These are phyloP conservation scores for Drosophila hydei DNA, from an alignment of 1,140 invertebrate species.

Conservation along the genomic window DNA sequence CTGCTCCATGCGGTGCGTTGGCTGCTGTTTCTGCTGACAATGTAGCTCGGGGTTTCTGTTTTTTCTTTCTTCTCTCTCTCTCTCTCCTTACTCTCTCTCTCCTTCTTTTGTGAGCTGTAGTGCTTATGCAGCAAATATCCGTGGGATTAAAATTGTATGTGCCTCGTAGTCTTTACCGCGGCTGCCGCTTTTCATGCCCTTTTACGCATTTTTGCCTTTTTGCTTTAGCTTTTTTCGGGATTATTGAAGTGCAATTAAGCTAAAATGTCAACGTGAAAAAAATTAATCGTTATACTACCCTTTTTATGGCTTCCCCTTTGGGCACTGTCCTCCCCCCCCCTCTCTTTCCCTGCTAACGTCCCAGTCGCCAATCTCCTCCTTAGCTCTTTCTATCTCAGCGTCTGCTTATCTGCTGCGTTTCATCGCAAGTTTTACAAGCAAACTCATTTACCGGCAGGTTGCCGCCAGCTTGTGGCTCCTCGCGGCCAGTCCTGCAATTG, in stretches of 20 bases:
- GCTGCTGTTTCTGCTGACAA: constrained; percentile 66
- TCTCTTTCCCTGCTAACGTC: too few relatives aligned
- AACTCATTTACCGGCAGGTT: constrained; percentile 59
- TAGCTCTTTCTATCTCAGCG: constrained; percentile 11
- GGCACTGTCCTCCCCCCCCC: background rate
- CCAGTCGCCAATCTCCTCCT: background rate
- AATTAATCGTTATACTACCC: constrained; percentile 82
- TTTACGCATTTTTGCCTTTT: constrained; percentile 81
- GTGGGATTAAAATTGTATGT: constrained; percentile 78
- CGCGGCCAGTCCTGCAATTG: constrained; percentile 30
- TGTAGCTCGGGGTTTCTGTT: constrained; percentile 50
- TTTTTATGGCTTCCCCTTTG: constrained; percentile 74
- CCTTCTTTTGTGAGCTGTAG: constrained; percentile 26
- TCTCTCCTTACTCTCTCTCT: constrained; percentile 24
- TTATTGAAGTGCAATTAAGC: constrained; percentile 84
- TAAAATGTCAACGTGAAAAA: constrained; percentile 82
- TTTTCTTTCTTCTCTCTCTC: constrained; percentile 8
- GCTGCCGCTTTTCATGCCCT: constrained; percentile 81
- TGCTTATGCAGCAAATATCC: constrained; percentile 82
- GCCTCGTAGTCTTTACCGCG: constrained; percentile 43
- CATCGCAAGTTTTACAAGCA: constrained; percentile 50
- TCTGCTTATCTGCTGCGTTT: constrained; percentile 51
- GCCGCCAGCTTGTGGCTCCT: constrained; percentile 21
- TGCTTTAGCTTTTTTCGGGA: constrained; percentile 74
- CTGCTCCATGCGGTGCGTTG: constrained; percentile 51